Conservation (phyloP, 2,113 vertebrate genomes). For the cattle (Bos taurus) region DNA sequence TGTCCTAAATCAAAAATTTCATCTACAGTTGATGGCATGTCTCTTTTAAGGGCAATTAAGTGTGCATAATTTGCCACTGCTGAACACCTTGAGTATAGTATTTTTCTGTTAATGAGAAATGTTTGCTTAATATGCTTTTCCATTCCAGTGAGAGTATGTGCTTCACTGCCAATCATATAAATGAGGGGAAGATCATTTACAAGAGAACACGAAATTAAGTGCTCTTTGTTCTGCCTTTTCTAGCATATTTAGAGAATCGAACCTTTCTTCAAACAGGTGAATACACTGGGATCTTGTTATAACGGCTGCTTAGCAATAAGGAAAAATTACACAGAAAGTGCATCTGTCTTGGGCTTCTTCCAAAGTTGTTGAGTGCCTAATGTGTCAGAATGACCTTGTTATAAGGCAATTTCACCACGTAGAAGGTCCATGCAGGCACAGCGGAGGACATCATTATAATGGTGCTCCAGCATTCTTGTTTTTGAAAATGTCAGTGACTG, state of each 20-base stretch:
- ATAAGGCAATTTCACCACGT: background rate
- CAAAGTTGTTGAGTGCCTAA: background rate
- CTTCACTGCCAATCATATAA: background rate
- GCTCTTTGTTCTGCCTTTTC: slow-evolving; percentile 30
- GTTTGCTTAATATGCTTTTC: slow-evolving; percentile 3
- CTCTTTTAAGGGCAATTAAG: slow-evolving; percentile 47
- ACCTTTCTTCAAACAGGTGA: background rate
- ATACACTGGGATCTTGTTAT: background rate
- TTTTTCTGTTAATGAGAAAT: slow-evolving; percentile 34
- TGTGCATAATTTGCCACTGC: background rate
- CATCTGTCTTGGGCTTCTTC: background rate
- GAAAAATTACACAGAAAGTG: background rate
- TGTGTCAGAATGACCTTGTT: slow-evolving; percentile 13
- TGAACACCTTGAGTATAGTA: background rate
- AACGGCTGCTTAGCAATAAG: background rate
- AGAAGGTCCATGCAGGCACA: too few relatives aligned
- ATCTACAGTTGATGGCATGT: background rate
- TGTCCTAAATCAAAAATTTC: slow-evolving; percentile 46
- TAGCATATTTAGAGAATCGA: background rate
- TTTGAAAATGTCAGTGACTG: background rate
- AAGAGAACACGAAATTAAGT: background rate
- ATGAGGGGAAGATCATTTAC: background rate
- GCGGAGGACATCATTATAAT: background rate
- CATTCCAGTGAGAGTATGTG: background rate
- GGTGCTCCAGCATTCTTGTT: background rate